Evolutionary conservation across 2,888 invertebrate genomes (phyloP).

Genomic region (Megaustenia siamemsis): DNA sequence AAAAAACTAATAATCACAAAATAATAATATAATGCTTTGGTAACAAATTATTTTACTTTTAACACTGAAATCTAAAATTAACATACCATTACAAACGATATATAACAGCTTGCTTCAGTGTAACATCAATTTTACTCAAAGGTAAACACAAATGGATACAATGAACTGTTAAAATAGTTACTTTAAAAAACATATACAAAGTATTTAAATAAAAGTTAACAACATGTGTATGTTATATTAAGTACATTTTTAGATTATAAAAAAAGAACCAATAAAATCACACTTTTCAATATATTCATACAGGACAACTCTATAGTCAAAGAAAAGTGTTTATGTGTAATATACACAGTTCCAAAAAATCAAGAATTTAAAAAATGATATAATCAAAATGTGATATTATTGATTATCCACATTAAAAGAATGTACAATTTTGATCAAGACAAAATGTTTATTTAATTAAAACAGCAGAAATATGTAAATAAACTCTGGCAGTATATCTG

Average conservation of each 20-base stretch:
- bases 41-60: background rate
- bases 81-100: too few relatives aligned
- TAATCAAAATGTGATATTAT: background rate
- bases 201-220: too few relatives aligned
- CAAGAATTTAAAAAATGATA: background rate
- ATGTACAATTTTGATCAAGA: background rate
- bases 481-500: slow-evolving; percentile 16
- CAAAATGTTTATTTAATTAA: background rate
- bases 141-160: too few relatives aligned
- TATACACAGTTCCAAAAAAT: background rate
- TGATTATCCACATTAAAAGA: slow-evolving; percentile 3
- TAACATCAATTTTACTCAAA: too few relatives aligned
- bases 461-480: background rate
- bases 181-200: too few relatives aligned
- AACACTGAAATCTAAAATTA: background rate
- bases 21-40: too few relatives aligned
- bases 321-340: background rate
- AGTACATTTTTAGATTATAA: background rate
- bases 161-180: too few relatives aligned
- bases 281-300: background rate
- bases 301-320: background rate
- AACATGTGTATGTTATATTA: background rate
- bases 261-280: background rate
- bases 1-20: too few relatives aligned
- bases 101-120: too few relatives aligned